Evolutionary conservation across 2,888 invertebrate genomes (phyloP), one percentile per base, ranked within the genome.

Genomic region (Phortica okadai): DNA sequence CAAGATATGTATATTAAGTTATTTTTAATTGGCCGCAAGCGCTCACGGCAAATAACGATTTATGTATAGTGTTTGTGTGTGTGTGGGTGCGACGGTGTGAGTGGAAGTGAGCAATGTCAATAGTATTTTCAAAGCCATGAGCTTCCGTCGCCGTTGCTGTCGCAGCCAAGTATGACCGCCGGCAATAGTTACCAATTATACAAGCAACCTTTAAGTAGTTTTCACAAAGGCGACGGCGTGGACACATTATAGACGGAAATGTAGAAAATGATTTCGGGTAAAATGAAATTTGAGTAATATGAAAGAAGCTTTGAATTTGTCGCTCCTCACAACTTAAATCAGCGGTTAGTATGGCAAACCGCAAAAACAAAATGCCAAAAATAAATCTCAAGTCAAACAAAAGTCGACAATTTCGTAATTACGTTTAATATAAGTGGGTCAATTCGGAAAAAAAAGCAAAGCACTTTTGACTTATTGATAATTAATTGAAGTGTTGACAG

Each of bases 401-500:
- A 21, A 44, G 45, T 70, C 21, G 42, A 54, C 4, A 54, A 54
- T 70, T n/a, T 54, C 6, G 33, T 59, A 16, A 59, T 59, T 59
- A 10, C 42, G n/a, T 25, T 7, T 41, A 41, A 73, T 73, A 14
- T 16, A 54, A 73, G 14, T 21, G 25, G n/a, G 69, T 33, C 25
- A 67, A 45, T 70, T 10, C 50, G n/a, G 3, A 21, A 70, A 33
- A n/a, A 70, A 33, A 77, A 78, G 80, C 67, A 79, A 66, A 76
- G 77, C 78, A 77, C 62, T 45, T 78, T 64, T 14, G 50, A 77
- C 8, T 67, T 44, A 70, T 70, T 54, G 73, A 66, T 81, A 87
- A 87, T 85, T 83, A 85, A 85, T 87, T 82, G 69, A 67, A 74
- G 45, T 76, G 73, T 79, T 80, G 83, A 82, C 82, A 87, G 78